Conservation (phyloP, 2,888 invertebrate species). For the Malachius bipustulatus region DNA sequence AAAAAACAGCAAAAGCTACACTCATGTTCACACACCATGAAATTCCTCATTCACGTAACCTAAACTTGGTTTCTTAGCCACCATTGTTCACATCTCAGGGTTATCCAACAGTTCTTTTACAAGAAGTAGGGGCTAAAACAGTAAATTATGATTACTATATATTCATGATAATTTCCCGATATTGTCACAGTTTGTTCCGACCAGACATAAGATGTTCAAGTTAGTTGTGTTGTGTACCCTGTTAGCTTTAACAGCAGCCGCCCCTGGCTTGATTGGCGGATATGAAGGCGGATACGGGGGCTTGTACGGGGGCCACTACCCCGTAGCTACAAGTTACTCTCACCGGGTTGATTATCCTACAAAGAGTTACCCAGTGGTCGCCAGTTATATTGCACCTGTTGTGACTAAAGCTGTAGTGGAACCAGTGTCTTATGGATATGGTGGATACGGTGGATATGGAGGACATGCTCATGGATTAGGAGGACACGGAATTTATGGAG, state of each 20-base stretch:
- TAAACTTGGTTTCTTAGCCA: no score
- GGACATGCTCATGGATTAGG: no score
- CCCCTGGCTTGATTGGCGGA: background rate
- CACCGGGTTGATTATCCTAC: background rate
- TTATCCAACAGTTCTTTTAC: no score
- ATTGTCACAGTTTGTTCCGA: no score
- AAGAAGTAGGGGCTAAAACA: no score
- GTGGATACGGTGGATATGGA: background rate
- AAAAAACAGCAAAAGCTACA: no score
- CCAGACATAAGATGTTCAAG: constrained; percentile 3
- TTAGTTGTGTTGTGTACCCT: background rate
- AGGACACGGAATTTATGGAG: constrained; percentile 2
- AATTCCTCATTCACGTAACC: no score
- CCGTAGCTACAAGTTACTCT: background rate
- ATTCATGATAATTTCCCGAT: no score
- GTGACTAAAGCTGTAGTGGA: background rate
- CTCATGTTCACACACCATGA: no score
- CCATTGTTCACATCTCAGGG: no score
- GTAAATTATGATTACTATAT: no score
- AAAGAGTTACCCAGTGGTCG: background rate
- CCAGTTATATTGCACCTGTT: background rate
- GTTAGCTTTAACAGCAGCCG: background rate
- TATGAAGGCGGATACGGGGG: background rate
- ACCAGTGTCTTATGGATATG: background rate
- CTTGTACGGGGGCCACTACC: background rate